Base-by-base conservation (phyloP, 2,888 invertebrate species). In the Eucriotettix oculatus region DNA sequence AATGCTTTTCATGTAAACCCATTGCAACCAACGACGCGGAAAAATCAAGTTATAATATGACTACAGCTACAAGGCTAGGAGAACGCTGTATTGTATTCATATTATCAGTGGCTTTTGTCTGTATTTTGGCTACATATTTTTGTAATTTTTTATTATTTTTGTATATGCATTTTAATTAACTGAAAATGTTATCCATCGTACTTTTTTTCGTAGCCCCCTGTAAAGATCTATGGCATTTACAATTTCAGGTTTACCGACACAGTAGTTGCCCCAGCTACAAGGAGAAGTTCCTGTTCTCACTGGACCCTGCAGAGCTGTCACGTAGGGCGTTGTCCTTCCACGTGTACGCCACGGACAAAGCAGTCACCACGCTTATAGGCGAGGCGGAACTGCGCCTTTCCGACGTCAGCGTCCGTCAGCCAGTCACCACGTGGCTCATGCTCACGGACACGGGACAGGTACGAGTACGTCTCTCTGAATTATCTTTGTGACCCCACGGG, bases 341-440 rank as follows among this genome's bases (percentile, higher is more conserved):
- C 69, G 76, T 86, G 59, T 86, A 83, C 69, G 78, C 80, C 65
- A 78, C 78, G 42, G 83, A 83, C 68, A 79, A 82, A 63, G 78
- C 76, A 60, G 79, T 81, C 58, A 83, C 82, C 68, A 82, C 82
- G 0, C 71, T 84, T 54, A 78, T 80, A 66, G 83, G 84, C 1
- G 86, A 86, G 70, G 83, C 83, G 10, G 85, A 86, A 68, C 75
- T 87, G 64, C 78, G 82, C 66, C 73, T 87, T 44, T 77, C 79
- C 12, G 83, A 83, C 69, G 76, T 85, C 62, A 80, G 80, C 63
- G 73, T 84, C 10, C 73, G 80, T 56, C 81, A 83, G 48, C 84
- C 87, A 1, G 80, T 85, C 56, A 86, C 86, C 58, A 85, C 86
- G n/a, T 89, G 88, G 87, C 78, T 89, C 61, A 83, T 86, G 1